Conservation (phyloP, 92 coral and sea anemone genomes). For the Phymanthus crucifer region DNA sequence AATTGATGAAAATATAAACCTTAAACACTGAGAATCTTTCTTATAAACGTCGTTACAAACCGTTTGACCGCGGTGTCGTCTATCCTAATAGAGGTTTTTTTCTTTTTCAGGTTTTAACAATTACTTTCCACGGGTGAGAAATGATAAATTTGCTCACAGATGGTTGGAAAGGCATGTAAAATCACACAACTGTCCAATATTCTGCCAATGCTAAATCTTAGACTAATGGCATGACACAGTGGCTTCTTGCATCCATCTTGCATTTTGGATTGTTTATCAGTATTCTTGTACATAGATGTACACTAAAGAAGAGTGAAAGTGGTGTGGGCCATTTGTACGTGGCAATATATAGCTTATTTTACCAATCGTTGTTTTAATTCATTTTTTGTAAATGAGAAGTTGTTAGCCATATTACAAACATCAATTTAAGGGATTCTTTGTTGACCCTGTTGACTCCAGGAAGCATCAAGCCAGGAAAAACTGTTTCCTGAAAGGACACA, state of each 20-base stretch:
- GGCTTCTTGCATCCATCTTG: background rate
- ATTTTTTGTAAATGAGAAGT: background rate
- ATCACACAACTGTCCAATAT: conserved; percentile 62
- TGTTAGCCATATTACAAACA: background rate
- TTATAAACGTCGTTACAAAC: too few species aligned
- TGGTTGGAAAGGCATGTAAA: conserved; percentile 60
- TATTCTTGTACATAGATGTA: background rate
- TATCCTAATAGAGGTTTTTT: background rate
- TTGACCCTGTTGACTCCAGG: background rate
- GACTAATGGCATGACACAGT: background rate
- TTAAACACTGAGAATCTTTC: too few species aligned
- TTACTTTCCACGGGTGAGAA: conserved; percentile 57
- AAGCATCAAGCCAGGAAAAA: background rate
- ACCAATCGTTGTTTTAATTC: background rate
- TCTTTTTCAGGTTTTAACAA: conserved; percentile 28
- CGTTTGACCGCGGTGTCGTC: too few species aligned
- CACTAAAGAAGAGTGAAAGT: background rate
- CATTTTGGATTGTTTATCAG: background rate
- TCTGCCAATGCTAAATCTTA: conserved; percentile 39
- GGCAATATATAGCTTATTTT: background rate
- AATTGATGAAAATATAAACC: background rate
- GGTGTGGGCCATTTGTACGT: too few species aligned
- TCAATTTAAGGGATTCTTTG: background rate
- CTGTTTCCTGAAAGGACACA: background rate
- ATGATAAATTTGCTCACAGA: conserved; percentile 57